phyloP scores from a whole-genome alignment of 2,113 vertebrate genomes.

The Hippocampus mohnikei region DNA sequence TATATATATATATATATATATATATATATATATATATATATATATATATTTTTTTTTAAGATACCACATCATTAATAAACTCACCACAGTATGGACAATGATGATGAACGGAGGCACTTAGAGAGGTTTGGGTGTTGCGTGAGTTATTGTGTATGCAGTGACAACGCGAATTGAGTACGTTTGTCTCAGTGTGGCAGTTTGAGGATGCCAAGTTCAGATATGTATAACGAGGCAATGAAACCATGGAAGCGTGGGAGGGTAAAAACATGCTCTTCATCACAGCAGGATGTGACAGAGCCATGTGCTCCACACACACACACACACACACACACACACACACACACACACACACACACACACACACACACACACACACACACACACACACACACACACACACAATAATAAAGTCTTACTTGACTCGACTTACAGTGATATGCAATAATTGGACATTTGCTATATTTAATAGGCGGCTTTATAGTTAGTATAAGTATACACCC shows the following conservation, averaged over 20 bases:
- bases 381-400: no score
- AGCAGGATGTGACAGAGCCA: conserved; percentile 51
- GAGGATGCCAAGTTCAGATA: conserved; percentile 54
- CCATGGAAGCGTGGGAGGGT: conserved; percentile 27
- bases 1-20: no score
- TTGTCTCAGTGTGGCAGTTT: conserved; percentile 35
- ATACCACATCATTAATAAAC: no score
- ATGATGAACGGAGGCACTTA: neutral
- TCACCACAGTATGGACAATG: neutral
- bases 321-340: neutral
- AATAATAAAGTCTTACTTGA: no score
- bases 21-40: no score
- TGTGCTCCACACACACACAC: neutral
- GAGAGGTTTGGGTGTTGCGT: neutral
- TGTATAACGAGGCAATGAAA: conserved; percentile 25
- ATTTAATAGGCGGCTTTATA: no score
- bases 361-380: no score
- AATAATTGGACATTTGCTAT: no score
- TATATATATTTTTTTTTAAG: no score
- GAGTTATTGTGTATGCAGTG: neutral
- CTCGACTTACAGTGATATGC: no score
- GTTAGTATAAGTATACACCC: no score
- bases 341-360: no score
- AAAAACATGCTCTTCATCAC: conserved; percentile 34
- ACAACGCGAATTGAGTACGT: conserved; percentile 4